These are phyloP conservation scores for Entelurus aequoreus DNA, from an alignment of 2,113 vertebrate genomes.

Conservation along the genomic window DNA sequence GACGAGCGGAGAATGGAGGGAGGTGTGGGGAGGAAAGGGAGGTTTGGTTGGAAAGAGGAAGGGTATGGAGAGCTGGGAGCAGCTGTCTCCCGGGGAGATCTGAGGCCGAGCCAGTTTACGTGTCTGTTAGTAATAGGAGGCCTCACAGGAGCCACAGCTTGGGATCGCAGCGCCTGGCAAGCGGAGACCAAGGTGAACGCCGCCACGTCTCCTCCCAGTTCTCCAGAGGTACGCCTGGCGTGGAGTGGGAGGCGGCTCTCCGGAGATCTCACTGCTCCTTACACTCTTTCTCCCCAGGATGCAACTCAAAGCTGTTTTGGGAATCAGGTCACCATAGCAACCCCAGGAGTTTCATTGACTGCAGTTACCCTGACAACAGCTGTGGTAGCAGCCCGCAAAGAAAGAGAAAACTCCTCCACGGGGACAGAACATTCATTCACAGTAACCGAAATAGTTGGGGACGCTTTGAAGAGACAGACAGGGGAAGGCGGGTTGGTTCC, in stretches of 20 bases:
- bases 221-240: conserved; percentile 41
- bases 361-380: conserved; percentile 69
- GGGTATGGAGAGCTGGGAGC: conserved; percentile 37
- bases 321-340: conserved; percentile 69
- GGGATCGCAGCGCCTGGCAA: conserved; percentile 39
- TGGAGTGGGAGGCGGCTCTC: conserved; percentile 35
- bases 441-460: conserved; percentile 40
- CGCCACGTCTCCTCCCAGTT: conserved; percentile 29
- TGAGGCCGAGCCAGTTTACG: conserved; percentile 53
- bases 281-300: conserved; percentile 52
- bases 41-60: conserved; percentile 19
- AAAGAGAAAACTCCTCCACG: conserved; percentile 57
- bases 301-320: conserved; percentile 60
- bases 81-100: conserved; percentile 54
- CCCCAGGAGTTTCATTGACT: conserved; percentile 68
- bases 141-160: conserved; percentile 47
- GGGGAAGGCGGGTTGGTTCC: conserved; percentile 14
- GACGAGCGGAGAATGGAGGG: conserved; percentile 28
- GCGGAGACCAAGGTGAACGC: conserved; percentile 41
- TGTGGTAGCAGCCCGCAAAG: conserved; percentile 48
- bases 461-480: conserved; percentile 24
- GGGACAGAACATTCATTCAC: conserved; percentile 59
- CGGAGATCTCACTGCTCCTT: conserved; percentile 56
- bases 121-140: conserved; percentile 56
- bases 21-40: conserved; percentile 42